Conservation (phyloP, 2,113 vertebrate genomes). For the Apus apus region DNA sequence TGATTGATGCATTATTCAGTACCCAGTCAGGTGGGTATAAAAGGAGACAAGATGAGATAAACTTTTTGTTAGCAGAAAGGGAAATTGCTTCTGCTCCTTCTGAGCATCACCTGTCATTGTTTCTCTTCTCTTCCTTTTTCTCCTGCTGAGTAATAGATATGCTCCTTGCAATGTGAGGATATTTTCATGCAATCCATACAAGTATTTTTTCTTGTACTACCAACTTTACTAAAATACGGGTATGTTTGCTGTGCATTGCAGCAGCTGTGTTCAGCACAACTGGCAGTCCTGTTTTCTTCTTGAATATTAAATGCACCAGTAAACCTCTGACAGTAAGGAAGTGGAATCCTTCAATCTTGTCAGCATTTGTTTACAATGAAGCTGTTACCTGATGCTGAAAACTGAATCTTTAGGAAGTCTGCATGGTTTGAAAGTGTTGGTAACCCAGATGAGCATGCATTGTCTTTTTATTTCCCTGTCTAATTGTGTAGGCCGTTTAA, state of each 20-base stretch:
- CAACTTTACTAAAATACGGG: background rate
- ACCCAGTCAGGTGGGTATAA: background rate
- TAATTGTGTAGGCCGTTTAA: conserved; percentile 78
- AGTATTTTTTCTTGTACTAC: background rate
- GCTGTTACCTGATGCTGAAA: background rate
- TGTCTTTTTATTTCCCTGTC: background rate
- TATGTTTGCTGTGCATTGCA: background rate
- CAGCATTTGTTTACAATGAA: background rate
- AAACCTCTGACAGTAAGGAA: background rate
- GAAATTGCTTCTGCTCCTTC: background rate
- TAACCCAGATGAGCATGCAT: background rate
- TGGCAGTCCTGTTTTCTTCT: background rate
- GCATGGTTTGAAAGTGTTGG: background rate
- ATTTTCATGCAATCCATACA: background rate
- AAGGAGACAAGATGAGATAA: background rate
- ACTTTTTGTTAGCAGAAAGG: background rate
- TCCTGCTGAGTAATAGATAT: fast-evolving
- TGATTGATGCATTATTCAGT: background rate
- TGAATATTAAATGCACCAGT: background rate
- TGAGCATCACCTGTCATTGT: background rate
- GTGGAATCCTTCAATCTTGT: background rate
- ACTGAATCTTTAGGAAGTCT: background rate
- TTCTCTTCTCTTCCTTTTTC: background rate
- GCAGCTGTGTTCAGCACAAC: background rate
- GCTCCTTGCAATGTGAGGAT: background rate